phyloP scores from a whole-genome alignment of 1,140 invertebrate genomes.

The Choristoneura fumiferana region DNA sequence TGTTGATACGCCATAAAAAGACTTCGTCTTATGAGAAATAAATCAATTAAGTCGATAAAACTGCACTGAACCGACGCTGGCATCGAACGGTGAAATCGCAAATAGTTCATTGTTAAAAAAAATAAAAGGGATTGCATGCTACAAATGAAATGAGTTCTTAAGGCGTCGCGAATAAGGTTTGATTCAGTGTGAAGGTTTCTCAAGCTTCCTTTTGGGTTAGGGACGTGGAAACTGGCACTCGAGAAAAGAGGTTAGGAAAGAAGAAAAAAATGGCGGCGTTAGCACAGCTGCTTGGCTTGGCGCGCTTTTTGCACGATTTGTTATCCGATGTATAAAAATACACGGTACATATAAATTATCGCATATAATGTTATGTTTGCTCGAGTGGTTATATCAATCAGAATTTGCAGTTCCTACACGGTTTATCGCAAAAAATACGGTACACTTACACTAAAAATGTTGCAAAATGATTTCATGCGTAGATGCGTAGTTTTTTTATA shows the following conservation, averaged over 20 bases:
- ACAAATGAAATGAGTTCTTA: background rate
- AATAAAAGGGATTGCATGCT: constrained; percentile 1
- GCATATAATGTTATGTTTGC: constrained; percentile 15
- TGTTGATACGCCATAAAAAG: constrained; percentile 13
- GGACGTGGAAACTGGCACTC: constrained; percentile 28
- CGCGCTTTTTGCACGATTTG: constrained; percentile 17
- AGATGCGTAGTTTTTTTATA: no score
- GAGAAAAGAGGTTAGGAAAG: constrained; percentile 27
- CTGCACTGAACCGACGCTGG: constrained; percentile 8
- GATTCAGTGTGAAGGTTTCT: background rate
- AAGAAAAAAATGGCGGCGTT: constrained; percentile 24
- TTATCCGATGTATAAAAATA: constrained; percentile 14
- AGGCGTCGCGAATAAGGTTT: background rate
- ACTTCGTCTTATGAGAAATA: constrained; percentile 11
- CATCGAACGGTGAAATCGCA: constrained; percentile 15
- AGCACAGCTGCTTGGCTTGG: constrained; percentile 33
- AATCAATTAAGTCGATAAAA: constrained; percentile 12
- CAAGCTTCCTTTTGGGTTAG: background rate
- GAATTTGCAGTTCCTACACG: background rate
- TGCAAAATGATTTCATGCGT: no score
- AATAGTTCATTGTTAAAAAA: constrained; percentile 12
- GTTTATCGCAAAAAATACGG: no score
- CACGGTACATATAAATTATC: constrained; percentile 13
- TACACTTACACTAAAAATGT: no score
- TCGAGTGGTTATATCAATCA: constrained; percentile 1